Percentiles rank a stretch among this genome's conserved stretches.
These are phyloP conservation scores for Dryocosmus kuriphilus DNA, from an alignment of 2,888 invertebrate species.

Conservation along the genomic window DNA sequence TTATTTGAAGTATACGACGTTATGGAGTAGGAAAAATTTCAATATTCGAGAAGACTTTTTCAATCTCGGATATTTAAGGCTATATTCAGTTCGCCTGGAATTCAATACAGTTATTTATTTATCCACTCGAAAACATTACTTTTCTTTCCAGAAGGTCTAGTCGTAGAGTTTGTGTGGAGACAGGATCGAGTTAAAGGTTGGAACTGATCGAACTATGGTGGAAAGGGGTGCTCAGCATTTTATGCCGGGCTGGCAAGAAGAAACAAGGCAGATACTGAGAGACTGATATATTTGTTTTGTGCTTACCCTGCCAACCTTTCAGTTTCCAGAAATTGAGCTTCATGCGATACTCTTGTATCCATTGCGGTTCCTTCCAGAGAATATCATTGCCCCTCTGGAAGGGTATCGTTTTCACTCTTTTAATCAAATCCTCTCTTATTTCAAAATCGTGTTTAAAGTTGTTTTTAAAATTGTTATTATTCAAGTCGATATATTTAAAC, in stretches of 20 bases:
- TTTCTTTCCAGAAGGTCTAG: conserved; percentile 30
- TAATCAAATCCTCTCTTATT: neutral
- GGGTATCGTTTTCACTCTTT: conserved; percentile 15
- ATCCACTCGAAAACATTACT: conserved; percentile 31
- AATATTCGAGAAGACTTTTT: conserved; percentile 38
- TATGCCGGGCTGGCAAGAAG: conserved; percentile 21
- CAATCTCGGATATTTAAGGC: conserved; percentile 29
- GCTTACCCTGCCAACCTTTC: conserved; percentile 43
- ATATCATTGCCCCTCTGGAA: conserved; percentile 17
- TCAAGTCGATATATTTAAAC: neutral
- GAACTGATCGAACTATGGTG: conserved; percentile 28
- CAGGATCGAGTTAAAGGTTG: conserved; percentile 40
- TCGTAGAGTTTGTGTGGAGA: neutral
- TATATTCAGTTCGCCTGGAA: conserved; percentile 17
- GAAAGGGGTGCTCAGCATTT: conserved; percentile 40
- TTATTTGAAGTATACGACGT: neutral
- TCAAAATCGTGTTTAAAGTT: neutral
- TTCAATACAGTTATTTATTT: conserved; percentile 41
- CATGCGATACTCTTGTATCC: conserved; percentile 24
- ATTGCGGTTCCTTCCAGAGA: conserved; percentile 6
- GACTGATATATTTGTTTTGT: conserved; percentile 51
- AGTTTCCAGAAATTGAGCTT: conserved; percentile 33
- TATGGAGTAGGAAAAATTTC: conserved; percentile 1
- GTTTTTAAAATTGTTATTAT: neutral
- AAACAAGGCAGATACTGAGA: conserved; percentile 43